Conservation (phyloP, 2,888 invertebrate species). For the Galerucella calmariensis region DNA sequence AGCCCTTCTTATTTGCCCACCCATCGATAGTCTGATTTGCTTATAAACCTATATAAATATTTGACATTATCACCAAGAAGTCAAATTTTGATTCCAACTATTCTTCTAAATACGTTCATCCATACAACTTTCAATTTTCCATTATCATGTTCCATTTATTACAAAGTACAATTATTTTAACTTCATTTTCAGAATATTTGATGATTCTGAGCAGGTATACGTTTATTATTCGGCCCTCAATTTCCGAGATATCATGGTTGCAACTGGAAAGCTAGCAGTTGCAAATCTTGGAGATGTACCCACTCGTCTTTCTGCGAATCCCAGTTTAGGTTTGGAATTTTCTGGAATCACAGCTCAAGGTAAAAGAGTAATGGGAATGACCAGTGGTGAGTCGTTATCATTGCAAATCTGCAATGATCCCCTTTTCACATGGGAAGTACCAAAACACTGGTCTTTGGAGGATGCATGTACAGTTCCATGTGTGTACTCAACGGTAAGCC, state of each 20-base stretch:
- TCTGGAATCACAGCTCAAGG: constrained; percentile 65
- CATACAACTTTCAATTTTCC: too few relatives aligned
- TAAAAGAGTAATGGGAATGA: constrained; percentile 64
- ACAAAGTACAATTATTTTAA: too few relatives aligned
- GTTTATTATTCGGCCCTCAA: constrained; percentile 82
- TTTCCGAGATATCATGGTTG: constrained; percentile 95
- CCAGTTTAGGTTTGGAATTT: constrained; percentile 71
- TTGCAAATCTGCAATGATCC: constrained; percentile 67
- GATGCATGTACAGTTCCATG: constrained; percentile 73
- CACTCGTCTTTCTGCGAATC: too few relatives aligned
- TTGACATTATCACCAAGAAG: too few relatives aligned
- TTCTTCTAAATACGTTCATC: too few relatives aligned
- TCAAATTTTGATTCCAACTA: too few relatives aligned
- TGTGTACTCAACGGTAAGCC: constrained; percentile 67
- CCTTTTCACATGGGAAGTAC: constrained; percentile 66
- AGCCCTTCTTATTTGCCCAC: too few relatives aligned
- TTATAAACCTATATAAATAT: too few relatives aligned
- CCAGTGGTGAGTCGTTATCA: constrained; percentile 67
- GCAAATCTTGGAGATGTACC: too few relatives aligned
- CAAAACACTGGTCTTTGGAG: constrained; percentile 68
- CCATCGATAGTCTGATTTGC: too few relatives aligned
- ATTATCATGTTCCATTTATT: too few relatives aligned
- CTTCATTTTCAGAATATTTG: too few relatives aligned
- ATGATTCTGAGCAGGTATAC: not conserved
- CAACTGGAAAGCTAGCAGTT: constrained; percentile 81